phyloP scores from a whole-genome alignment of 2,797 vertebrate species.

The Myotis findleyi region DNA sequence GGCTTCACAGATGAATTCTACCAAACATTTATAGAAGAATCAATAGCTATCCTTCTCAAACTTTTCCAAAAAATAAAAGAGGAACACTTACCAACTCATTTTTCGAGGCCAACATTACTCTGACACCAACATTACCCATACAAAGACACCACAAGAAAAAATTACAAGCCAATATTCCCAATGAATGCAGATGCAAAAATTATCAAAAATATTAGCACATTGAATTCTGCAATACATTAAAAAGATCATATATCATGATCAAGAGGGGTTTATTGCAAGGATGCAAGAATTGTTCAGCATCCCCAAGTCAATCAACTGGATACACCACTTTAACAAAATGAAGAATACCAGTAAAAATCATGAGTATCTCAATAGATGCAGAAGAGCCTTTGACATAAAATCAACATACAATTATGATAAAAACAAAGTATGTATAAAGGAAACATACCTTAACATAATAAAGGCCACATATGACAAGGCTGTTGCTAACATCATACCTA shows the following conservation, averaged over 20 bases:
- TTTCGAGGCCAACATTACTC: background rate
- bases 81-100: background rate
- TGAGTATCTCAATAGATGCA: no score
- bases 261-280: background rate
- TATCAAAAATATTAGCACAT: background rate
- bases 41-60: background rate
- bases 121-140: background rate
- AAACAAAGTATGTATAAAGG: no score
- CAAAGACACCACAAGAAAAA: background rate
- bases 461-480: no score
- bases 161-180: no score
- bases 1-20: background rate
- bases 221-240: background rate
- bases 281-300: background rate
- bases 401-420: no score
- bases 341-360: no score
- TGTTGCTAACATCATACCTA: no score
- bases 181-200: no score
- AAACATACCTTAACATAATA: no score
- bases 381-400: no score
- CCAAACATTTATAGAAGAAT: background rate
- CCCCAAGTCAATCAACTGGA: background rate
- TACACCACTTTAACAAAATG: no score
- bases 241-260: background rate
- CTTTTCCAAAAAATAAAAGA: background rate